Evolutionary conservation across 2,888 invertebrate genomes (phyloP).

Genomic region (Pomacea canaliculata): DNA sequence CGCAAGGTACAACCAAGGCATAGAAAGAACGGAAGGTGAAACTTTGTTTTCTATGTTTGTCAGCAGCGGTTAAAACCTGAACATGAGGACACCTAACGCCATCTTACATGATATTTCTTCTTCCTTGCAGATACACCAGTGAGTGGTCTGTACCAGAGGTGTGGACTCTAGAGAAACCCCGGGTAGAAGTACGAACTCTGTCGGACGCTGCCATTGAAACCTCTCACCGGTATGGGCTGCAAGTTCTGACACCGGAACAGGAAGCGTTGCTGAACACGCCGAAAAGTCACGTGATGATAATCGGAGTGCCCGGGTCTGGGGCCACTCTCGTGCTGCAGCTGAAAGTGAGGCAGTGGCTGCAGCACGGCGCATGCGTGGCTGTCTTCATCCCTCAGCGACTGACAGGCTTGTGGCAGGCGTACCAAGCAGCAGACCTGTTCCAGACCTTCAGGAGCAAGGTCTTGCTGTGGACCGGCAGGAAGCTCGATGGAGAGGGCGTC

Average conservation of each 20-base stretch:
- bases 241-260: constrained; percentile 6
- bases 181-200: constrained; percentile 10
- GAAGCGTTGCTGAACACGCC: neutral
- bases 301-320: neutral
- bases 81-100: too few relatives aligned
- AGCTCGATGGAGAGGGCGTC: neutral
- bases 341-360: neutral
- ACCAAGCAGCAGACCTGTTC: neutral
- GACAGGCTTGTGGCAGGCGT: neutral
- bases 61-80: too few relatives aligned
- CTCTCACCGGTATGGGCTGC: neutral
- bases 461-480: neutral
- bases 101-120: too few relatives aligned
- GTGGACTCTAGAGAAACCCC: constrained; percentile 9
- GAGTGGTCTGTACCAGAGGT: constrained; percentile 17
- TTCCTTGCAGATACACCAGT: constrained; percentile 9
- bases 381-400: neutral
- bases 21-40: too few relatives aligned
- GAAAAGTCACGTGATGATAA: neutral
- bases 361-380: neutral
- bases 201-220: constrained; percentile 9
- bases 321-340: constrained; percentile 5
- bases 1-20: constrained; percentile 2
- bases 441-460: neutral
- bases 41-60: too few relatives aligned